phyloP scores from a whole-genome alignment of 2,888 invertebrate genomes.

The Drosophila borealis region DNA sequence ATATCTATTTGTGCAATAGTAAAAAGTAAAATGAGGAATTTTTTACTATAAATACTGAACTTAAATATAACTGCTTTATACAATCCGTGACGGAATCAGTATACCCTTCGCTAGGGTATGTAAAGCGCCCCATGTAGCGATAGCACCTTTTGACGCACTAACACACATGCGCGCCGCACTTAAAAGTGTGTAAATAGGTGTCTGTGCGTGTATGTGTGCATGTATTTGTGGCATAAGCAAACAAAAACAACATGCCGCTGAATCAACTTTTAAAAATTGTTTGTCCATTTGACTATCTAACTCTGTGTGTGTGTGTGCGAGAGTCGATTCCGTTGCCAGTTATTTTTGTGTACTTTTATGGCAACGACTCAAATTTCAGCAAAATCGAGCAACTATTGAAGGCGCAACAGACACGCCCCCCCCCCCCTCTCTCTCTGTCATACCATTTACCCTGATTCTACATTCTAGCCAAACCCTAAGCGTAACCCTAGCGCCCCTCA shows the following conservation, averaged over 20 bases:
- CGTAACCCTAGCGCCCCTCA: slow-evolving; percentile 20
- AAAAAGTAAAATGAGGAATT: no score
- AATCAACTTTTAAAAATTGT: slow-evolving; percentile 67
- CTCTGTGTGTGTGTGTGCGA: slow-evolving; percentile 12
- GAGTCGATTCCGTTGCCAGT: slow-evolving; percentile 46
- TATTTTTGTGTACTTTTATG: slow-evolving; percentile 56
- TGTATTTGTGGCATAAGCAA: slow-evolving; percentile 62
- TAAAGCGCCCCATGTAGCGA: slow-evolving; percentile 50
- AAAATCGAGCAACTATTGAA: slow-evolving; percentile 50
- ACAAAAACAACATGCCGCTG: slow-evolving; percentile 67
- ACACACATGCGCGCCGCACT: slow-evolving; percentile 59
- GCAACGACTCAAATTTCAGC: slow-evolving; percentile 61
- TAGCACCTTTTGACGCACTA: slow-evolving; percentile 64
- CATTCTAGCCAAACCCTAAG: slow-evolving; percentile 35
- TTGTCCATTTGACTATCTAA: slow-evolving; percentile 53
- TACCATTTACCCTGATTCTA: slow-evolving; percentile 11
- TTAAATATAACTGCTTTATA: background rate
- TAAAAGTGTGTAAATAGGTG: slow-evolving; percentile 24
- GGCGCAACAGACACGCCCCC: slow-evolving; percentile 19
- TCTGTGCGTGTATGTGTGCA: slow-evolving; percentile 17
- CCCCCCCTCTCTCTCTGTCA: background rate
- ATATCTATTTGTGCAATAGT: no score
- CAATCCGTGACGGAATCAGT: background rate
- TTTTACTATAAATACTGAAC: no score
- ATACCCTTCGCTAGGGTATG: slow-evolving; percentile 5